Base-by-base conservation (phyloP, 2,888 invertebrate species). In the Caenorhabditis sp. region DNA sequence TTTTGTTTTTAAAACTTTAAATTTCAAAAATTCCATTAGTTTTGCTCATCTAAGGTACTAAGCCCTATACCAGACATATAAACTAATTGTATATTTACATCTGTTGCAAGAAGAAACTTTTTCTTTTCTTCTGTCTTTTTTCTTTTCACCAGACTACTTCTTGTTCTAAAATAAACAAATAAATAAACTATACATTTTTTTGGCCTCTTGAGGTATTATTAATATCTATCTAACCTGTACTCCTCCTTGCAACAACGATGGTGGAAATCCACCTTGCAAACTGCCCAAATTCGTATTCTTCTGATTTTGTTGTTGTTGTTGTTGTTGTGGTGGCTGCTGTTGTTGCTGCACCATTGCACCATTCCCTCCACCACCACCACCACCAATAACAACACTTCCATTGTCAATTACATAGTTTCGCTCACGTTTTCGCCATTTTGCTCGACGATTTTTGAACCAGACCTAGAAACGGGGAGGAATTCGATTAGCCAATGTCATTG, bases 401-500 rank as follows among this genome's bases (percentile, higher is more conserved):
- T 60, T 62, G 27, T 70, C 69, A 56, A 66, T 61, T 50, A 75
- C 63, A 63, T 76, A 78, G 66, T 82, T 80, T 23, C 86, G 76
- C 56, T 87, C 87, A 17, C 86, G 76, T 65, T 87, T 87, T 36
- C 87, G 76, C 87, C 87, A 87, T 74, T 87, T 87, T 43, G 87
- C 87, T 53, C 87, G 84, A 43, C 87, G 83, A 70, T 86, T 86
- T 76, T 86, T 86, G 81, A 86, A 86, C 86, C 85, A 86, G 25
- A 86, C 85, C 85, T 86, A 66, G 62, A 78, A 70, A 61, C 14
- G 56, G 23, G 12, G 23, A 52, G 5, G 38, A 66, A 70, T 70
- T 70, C 70, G 65, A 70, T 70, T 70, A 70, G 63, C 70, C 65
- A 58, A 26, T 20, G 17, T 50, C 14, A 43, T 49, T 31, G 63